Percentiles rank a stretch among this genome's conserved stretches.
phyloP scores from a whole-genome alignment of 2,797 vertebrate genomes.

The Calcarius lapponicus region DNA sequence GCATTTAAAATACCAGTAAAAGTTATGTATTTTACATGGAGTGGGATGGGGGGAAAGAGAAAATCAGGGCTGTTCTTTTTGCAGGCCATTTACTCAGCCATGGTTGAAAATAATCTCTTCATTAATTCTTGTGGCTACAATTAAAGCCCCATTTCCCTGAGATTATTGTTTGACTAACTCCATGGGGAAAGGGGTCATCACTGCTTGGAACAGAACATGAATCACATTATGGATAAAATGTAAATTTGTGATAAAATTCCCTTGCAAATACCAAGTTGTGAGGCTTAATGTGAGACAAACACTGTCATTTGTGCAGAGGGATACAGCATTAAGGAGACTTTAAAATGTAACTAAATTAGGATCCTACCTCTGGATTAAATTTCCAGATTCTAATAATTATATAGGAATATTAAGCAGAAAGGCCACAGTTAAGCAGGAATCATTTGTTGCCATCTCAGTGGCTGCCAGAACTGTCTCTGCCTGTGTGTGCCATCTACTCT shows the following conservation, averaged over 20 bases:
- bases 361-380: not conserved
- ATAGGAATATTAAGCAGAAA: not conserved
- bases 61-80: not conserved
- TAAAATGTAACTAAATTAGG: not conserved
- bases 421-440: not conserved
- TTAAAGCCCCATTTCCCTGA: slow-evolving; percentile 28
- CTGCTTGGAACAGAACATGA: not conserved
- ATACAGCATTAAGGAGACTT: not conserved
- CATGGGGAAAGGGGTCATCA: not conserved
- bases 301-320: not conserved
- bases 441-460: not conserved
- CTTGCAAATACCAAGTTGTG: not conserved
- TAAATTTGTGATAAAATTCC: not conserved
- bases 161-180: slow-evolving; percentile 25
- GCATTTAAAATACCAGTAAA: not conserved
- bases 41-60: not conserved
- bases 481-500: not conserved
- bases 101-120: slow-evolving; percentile 25
- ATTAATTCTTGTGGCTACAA: slow-evolving; percentile 18
- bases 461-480: not conserved
- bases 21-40: not conserved
- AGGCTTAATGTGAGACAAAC: not conserved
- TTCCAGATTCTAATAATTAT: not conserved
- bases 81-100: not conserved
- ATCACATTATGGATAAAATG: not conserved